Evolutionary conservation across 2,888 invertebrate species (phyloP).

Genomic region (Leucophenga montana): DNA sequence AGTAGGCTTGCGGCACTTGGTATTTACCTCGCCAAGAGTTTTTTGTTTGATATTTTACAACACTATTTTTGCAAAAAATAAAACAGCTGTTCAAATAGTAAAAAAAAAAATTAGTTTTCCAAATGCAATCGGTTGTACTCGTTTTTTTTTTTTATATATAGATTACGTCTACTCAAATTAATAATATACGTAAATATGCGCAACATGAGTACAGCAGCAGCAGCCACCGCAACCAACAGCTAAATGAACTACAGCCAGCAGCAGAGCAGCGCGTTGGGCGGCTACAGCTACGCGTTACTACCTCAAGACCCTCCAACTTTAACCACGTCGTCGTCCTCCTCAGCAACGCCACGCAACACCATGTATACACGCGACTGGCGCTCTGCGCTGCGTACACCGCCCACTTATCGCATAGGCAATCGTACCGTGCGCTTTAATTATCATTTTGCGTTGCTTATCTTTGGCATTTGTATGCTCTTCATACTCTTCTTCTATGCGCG

Average conservation of each 20-base stretch:
- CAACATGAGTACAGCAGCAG: no score
- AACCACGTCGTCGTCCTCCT: background rate
- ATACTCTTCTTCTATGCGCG: conserved; percentile 81
- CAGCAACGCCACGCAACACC: conserved; percentile 41
- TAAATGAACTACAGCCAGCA: conserved; percentile 19
- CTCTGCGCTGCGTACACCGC: conserved; percentile 87
- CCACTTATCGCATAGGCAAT: conserved; percentile 91
- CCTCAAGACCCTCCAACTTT: background rate
- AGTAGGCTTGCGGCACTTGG: no score
- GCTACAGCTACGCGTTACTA: conserved; percentile 6
- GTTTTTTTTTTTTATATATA: no score
- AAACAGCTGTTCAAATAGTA: no score
- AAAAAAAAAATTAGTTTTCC: no score
- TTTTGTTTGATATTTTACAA: no score
- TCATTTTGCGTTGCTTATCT: conserved; percentile 82
- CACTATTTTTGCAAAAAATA: no score
- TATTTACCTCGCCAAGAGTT: no score
- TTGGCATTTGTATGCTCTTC: conserved; percentile 79
- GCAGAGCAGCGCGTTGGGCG: background rate
- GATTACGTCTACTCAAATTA: no score
- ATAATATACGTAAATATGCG: no score
- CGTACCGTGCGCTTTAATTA: conserved; percentile 88
- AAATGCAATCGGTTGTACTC: no score
- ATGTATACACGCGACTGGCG: conserved; percentile 86
- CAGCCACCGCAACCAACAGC: background rate